A percentile compares a stretch with the other conserved stretches of the same genome.
Evolutionary conservation across 1,140 invertebrate genomes (phyloP).

Genomic region (Dendrolimus punctatus): DNA sequence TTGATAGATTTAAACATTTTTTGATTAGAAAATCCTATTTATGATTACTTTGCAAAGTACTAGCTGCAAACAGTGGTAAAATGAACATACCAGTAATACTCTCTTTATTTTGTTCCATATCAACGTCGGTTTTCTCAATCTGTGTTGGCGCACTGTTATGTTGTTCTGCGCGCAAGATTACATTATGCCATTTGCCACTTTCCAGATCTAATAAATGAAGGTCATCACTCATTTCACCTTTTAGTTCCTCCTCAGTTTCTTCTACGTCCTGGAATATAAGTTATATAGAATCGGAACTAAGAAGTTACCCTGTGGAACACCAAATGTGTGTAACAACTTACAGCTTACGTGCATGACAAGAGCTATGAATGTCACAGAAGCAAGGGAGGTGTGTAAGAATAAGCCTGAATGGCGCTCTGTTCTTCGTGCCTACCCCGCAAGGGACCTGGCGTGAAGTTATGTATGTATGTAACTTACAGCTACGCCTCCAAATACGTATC

Average conservation of each 20-base stretch:
- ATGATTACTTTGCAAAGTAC: too few relatives aligned
- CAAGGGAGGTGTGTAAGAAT: too few relatives aligned
- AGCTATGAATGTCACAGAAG: too few relatives aligned
- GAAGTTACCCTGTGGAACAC: background rate
- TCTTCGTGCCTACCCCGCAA: too few relatives aligned
- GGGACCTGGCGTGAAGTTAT: too few relatives aligned
- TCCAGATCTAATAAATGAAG: constrained; percentile 84
- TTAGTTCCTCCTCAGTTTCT: constrained; percentile 85
- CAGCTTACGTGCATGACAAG: too few relatives aligned
- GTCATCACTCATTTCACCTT: constrained; percentile 89
- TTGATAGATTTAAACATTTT: too few relatives aligned
- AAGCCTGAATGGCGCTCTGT: too few relatives aligned
- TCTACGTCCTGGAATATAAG: constrained; percentile 84
- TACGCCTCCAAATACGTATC: constrained; percentile 75
- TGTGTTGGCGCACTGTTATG: constrained; percentile 3
- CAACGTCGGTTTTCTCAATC: background rate
- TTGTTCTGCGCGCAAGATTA: constrained; percentile 49
- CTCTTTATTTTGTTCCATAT: constrained; percentile 15
- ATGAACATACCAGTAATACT: constrained; percentile 36
- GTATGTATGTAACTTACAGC: constrained; percentile 52
- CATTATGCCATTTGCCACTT: constrained; percentile 79
- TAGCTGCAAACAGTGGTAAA: too few relatives aligned
- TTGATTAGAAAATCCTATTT: too few relatives aligned
- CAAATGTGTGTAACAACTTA: constrained; percentile 8
- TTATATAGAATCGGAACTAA: background rate